Conservation (phyloP, 2,888 invertebrate species). For the Tridacna gigas region DNA sequence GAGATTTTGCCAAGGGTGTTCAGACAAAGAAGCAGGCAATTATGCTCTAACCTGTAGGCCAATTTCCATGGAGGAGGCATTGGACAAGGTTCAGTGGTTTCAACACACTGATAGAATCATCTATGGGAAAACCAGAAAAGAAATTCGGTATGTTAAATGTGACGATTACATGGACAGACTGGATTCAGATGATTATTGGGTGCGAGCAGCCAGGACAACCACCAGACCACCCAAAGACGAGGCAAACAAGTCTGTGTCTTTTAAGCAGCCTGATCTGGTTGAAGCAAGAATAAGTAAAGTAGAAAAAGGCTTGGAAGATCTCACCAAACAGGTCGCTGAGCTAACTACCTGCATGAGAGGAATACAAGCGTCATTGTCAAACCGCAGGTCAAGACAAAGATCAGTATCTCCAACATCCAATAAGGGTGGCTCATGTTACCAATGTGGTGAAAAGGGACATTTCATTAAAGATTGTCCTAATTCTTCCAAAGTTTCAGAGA, state of each 20-base stretch:
- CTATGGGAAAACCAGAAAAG: no score
- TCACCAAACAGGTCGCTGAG: neutral
- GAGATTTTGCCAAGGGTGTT: no score
- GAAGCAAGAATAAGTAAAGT: neutral
- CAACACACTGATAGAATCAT: neutral
- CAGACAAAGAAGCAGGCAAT: neutral
- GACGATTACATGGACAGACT: neutral
- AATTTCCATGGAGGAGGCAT: neutral
- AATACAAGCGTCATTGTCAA: neutral
- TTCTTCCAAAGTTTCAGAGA: neutral
- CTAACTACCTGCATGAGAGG: neutral
- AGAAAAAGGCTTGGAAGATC: neutral
- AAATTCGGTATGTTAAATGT: neutral
- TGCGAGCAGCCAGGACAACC: neutral
- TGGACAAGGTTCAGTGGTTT: neutral
- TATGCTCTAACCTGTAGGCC: neutral
- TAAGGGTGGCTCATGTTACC: no score
- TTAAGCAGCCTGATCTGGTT: neutral
- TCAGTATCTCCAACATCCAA: no score
- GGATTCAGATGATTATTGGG: neutral
- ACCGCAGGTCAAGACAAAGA: no score
- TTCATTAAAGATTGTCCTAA: neutral
- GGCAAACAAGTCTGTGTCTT: neutral
- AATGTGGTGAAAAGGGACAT: no score
- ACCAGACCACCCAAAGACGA: neutral